Evolutionary conservation across 2,888 invertebrate genomes (phyloP).

Genomic region (Andrena chrysosceles): DNA sequence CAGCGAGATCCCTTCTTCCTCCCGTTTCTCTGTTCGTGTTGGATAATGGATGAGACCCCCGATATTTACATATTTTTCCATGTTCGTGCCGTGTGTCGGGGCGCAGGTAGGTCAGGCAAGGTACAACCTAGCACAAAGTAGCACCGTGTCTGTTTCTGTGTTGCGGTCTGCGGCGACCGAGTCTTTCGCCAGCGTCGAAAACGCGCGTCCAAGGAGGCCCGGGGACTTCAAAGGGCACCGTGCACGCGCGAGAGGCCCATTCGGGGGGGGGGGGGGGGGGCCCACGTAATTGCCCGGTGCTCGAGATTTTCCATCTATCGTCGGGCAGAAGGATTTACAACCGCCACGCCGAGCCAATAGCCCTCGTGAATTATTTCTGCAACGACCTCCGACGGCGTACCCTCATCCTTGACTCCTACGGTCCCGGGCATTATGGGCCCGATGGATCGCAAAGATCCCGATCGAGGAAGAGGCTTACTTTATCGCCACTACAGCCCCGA

Average conservation of each 20-base stretch:
- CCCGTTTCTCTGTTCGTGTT: conserved; percentile 60
- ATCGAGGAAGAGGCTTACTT: neutral
- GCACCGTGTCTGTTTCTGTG: conserved; percentile 55
- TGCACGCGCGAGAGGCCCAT: neutral
- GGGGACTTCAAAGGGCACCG: neutral
- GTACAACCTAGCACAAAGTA: conserved; percentile 81
- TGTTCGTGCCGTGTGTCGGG: conserved; percentile 75
- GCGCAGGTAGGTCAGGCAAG: conserved; percentile 78
- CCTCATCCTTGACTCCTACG: conserved; percentile 42
- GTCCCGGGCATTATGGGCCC: conserved; percentile 20
- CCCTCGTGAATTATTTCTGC: conserved; percentile 39
- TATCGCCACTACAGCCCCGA: conserved; percentile 6
- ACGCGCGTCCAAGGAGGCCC: neutral
- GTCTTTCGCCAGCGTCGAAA: conserved; percentile 1
- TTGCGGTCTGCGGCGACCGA: neutral
- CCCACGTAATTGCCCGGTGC: conserved; percentile 19
- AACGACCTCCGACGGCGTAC: conserved; percentile 43
- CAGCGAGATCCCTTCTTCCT: conserved; percentile 45
- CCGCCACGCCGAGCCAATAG: conserved; percentile 31
- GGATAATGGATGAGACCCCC: conserved; percentile 76
- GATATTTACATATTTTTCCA: conserved; percentile 82
- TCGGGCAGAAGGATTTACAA: conserved; percentile 32
- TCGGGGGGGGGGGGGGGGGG: too few relatives aligned
- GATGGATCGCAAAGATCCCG: conserved; percentile 17
- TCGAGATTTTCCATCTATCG: conserved; percentile 29